Percentiles rank a stretch among this genome's conserved stretches.
phyloP scores from a whole-genome alignment of 2,888 invertebrate species.

The Strigamia crassipes region DNA sequence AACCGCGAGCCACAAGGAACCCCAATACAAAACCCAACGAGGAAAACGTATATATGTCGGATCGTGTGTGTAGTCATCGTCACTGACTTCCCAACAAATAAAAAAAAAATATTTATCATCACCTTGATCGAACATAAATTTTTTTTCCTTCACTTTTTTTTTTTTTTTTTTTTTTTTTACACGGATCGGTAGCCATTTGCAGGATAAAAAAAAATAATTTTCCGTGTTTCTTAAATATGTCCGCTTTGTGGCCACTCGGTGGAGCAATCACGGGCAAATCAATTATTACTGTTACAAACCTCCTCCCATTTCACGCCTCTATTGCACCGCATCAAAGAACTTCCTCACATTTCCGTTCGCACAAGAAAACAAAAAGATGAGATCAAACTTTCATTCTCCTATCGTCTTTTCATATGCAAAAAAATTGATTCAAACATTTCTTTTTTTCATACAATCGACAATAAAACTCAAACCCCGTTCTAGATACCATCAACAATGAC shows the following conservation, averaged over 20 bases:
- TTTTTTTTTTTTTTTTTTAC: not conserved
- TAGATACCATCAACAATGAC: not conserved
- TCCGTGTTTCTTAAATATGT: not conserved
- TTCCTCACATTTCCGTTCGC: conserved; percentile 25
- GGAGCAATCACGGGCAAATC: conserved; percentile 31
- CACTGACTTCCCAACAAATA: not conserved
- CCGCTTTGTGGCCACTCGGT: not conserved
- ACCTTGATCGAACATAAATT: not conserved
- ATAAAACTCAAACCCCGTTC: not conserved
- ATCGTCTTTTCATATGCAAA: conserved; percentile 28
- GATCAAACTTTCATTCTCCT: not conserved
- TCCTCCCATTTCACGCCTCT: not conserved
- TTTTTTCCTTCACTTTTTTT: not conserved
- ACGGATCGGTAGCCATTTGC: not conserved
- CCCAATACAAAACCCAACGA: not conserved
- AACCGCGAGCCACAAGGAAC: not conserved
- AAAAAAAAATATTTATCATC: not conserved
- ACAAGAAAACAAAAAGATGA: conserved; percentile 32
- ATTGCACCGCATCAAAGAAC: not conserved
- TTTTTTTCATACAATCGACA: not conserved
- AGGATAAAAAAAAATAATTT: not conserved
- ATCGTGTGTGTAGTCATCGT: conserved; percentile 22
- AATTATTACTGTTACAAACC: conserved; percentile 1
- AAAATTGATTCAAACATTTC: not conserved
- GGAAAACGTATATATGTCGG: not conserved